Evolutionary conservation across 2,797 vertebrate species (phyloP).

Genomic region (Squalus acanthias): DNA sequence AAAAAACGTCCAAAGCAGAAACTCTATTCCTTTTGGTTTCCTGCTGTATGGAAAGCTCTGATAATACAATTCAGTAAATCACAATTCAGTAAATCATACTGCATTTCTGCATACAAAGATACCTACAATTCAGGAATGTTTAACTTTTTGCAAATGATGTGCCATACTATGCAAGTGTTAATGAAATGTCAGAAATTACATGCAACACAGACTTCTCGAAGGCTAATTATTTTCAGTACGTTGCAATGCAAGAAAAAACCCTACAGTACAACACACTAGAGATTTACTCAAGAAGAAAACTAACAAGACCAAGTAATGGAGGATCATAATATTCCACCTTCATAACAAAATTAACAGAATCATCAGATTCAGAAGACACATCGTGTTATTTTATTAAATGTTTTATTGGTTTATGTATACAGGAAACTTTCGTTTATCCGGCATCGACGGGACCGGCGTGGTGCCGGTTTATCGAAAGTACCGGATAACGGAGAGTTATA

Average conservation of each 20-base stretch:
- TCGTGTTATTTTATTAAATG: no score
- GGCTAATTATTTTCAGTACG: not conserved
- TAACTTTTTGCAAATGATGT: no score
- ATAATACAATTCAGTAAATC: not conserved
- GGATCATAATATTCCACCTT: not conserved
- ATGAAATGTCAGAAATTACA: not conserved
- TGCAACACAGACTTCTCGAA: not conserved
- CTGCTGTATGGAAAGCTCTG: no score
- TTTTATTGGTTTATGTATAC: no score
- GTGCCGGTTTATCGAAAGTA: no score
- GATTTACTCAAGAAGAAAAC: not conserved
- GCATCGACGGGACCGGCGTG: no score
- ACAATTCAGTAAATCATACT: not conserved
- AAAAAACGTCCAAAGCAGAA: no score
- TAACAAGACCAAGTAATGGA: not conserved
- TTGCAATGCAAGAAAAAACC: not conserved
- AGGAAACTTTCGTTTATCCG: no score
- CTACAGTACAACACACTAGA: not conserved
- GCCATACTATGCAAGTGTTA: not conserved
- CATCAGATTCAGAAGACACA: no score
- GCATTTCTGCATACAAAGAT: not conserved
- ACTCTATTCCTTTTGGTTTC: no score
- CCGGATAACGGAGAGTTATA: no score
- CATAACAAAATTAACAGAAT: no score
- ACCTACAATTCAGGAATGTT: not conserved